These are phyloP conservation scores for Hyalella azteca DNA, from an alignment of 2,888 invertebrate genomes.

Conservation along the genomic window DNA sequence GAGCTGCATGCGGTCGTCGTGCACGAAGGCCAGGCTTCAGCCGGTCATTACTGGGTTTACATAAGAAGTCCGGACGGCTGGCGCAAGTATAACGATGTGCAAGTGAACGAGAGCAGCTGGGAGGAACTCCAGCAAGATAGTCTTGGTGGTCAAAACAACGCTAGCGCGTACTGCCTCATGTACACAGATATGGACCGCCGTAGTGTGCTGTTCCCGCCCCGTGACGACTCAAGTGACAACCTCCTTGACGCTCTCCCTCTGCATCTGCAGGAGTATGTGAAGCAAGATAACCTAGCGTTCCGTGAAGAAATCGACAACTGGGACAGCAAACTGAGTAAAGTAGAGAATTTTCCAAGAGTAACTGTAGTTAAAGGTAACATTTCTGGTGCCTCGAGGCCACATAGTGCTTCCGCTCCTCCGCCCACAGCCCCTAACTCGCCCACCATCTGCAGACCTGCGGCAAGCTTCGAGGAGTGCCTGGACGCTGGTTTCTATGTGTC, in stretches of 20 bases:
- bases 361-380: background rate
- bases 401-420: background rate
- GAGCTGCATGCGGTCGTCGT: conserved; percentile 65
- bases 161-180: conserved; percentile 66
- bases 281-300: conserved; percentile 63
- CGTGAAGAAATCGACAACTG: conserved; percentile 2
- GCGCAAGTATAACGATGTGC: conserved; percentile 64
- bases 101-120: conserved; percentile 64
- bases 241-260: conserved; percentile 46
- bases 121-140: conserved; percentile 64
- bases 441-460: background rate
- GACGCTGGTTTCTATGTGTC: background rate
- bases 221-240: conserved; percentile 15
- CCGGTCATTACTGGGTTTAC: conserved; percentile 67
- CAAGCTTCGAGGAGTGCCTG: background rate
- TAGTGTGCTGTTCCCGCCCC: conserved; percentile 58
- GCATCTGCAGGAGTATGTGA: conserved; percentile 62
- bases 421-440: conserved; percentile 20
- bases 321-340: conserved; percentile 5
- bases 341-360: too few relatives aligned
- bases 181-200: conserved; percentile 63
- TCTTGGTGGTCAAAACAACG: conserved; percentile 65
- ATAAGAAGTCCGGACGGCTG: conserved; percentile 60
- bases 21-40: conserved; percentile 66
- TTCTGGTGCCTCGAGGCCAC: background rate